phyloP scores from a whole-genome alignment of 2,113 vertebrate species.

The Naja naja region DNA sequence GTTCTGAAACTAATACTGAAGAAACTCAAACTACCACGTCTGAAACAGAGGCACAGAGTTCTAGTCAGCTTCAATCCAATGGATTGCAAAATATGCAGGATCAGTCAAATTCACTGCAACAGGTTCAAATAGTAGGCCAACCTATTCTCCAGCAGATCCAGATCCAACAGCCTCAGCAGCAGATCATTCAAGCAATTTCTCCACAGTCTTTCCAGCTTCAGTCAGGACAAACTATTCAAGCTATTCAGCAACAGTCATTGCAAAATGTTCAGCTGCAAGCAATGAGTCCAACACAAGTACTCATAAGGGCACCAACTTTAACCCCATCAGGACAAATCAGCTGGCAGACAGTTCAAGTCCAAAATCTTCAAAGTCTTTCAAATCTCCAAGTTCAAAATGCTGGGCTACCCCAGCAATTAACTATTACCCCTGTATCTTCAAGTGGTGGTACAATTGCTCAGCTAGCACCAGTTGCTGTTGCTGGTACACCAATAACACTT shows the following conservation, averaged over 20 bases:
- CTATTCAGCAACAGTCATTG: conserved; percentile 87
- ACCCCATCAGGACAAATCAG: conserved; percentile 95
- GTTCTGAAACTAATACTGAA: conserved; percentile 74
- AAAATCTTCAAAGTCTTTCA: conserved; percentile 83
- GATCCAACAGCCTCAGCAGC: conserved; percentile 86
- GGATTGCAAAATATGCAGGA: conserved; percentile 86
- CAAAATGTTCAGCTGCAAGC: conserved; percentile 88
- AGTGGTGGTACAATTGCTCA: conserved; percentile 84
- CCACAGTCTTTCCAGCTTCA: conserved; percentile 89
- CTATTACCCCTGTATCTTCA: conserved; percentile 88
- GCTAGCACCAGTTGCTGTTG: conserved; percentile 87
- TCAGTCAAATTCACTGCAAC: conserved; percentile 84
- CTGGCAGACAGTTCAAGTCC: conserved; percentile 97
- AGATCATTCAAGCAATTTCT: conserved; percentile 82
- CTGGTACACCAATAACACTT: conserved; percentile 90
- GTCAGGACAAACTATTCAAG: conserved; percentile 84
- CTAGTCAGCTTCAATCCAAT: conserved; percentile 85
- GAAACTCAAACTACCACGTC: conserved; percentile 75
- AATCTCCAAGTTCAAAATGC: conserved; percentile 88
- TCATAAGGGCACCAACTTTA: conserved; percentile 94
- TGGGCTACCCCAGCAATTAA: conserved; percentile 89
- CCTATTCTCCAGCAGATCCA: conserved; percentile 94
- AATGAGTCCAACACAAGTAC: conserved; percentile 92
- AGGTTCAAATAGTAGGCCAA: conserved; percentile 93
- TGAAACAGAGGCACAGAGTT: conserved; percentile 78